Percentiles rank a stretch among this genome's conserved stretches.
Evolutionary conservation across 2,797 vertebrate species (phyloP).

Genomic region (Lophura swinhoii): DNA sequence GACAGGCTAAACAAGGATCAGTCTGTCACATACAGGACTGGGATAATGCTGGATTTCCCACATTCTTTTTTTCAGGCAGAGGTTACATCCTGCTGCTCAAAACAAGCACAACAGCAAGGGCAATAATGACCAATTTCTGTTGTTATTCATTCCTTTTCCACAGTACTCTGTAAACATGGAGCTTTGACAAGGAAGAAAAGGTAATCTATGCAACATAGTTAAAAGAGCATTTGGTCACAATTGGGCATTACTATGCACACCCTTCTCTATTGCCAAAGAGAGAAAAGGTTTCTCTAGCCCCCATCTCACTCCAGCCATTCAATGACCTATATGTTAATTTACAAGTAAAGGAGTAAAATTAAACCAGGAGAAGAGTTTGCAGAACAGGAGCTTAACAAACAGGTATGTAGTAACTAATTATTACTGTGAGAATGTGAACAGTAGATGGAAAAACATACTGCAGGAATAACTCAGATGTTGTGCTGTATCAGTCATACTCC

Average conservation of each 20-base stretch:
- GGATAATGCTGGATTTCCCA: neutral
- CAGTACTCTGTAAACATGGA: neutral
- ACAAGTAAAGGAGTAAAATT: neutral
- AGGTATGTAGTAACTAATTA: neutral
- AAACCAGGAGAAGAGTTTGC: neutral
- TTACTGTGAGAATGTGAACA: neutral
- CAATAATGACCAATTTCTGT: neutral
- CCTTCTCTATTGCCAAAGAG: neutral
- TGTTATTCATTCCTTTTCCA: neutral
- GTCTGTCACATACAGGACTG: neutral
- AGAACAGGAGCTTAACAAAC: neutral
- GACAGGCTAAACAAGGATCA: neutral
- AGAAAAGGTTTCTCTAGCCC: neutral
- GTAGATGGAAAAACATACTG: conserved; percentile 4
- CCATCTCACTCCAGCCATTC: fast-evolving
- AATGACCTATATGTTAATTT: neutral
- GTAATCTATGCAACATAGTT: neutral
- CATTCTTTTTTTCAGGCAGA: neutral
- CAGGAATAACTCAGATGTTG: neutral
- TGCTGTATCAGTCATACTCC: neutral
- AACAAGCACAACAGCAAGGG: neutral
- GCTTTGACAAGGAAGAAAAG: neutral
- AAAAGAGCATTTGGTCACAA: neutral
- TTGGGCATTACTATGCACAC: neutral
- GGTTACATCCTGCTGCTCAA: neutral